These are phyloP conservation scores for Genyomyrus donnyi DNA, from an alignment of 2,113 vertebrate genomes.

Conservation along the genomic window DNA sequence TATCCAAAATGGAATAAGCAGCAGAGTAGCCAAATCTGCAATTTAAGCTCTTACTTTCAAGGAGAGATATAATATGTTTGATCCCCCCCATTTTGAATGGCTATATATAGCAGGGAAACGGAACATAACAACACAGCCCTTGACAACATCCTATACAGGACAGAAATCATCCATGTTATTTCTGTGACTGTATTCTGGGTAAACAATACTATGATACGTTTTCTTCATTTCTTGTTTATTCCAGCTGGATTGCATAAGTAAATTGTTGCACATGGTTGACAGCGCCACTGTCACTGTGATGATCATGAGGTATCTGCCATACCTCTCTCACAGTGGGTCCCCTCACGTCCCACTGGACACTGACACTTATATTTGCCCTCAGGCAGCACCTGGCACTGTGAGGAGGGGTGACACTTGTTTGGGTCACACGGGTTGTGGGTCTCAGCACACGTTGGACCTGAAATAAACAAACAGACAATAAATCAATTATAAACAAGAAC, in stretches of 20 bases:
- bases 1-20: constrained; percentile 32
- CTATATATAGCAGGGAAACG: not conserved
- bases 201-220: not conserved
- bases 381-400: constrained; percentile 76
- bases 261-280: not conserved
- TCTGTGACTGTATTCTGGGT: not conserved
- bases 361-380: constrained; percentile 76
- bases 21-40: not conserved
- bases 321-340: constrained; percentile 82
- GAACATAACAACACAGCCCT: not conserved
- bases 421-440: constrained; percentile 79
- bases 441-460: constrained; percentile 84
- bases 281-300: not conserved
- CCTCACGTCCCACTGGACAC: constrained; percentile 84
- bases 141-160: not conserved
- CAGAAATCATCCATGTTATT: not conserved
- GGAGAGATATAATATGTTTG: not conserved
- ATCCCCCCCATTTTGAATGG: not conserved
- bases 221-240: not conserved
- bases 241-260: not conserved
- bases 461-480: not conserved
- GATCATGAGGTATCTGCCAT: not conserved
- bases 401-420: constrained; percentile 73
- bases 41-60: not conserved
- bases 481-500: not conserved